Conservation (phyloP, 2,113 vertebrate species). For the Varanus komodoensis region DNA sequence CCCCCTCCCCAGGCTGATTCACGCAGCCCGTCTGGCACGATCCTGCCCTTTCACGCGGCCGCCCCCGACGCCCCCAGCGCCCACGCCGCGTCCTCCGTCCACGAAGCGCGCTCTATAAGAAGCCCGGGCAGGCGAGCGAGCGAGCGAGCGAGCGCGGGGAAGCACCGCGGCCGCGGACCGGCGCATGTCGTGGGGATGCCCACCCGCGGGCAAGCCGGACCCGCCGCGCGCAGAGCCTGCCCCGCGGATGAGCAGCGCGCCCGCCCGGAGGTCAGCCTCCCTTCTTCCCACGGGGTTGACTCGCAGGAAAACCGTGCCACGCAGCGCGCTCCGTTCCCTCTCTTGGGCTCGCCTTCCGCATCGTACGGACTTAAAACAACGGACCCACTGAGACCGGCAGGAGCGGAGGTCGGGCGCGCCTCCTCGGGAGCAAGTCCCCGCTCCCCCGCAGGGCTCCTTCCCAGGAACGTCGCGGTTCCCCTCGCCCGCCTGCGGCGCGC, state of each 20-base stretch:
- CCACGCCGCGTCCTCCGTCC: slow-evolving; percentile 2
- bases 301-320: no score
- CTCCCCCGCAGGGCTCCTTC: not conserved
- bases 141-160: not conserved
- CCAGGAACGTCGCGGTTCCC: not conserved
- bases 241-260: no score
- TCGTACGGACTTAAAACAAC: no score
- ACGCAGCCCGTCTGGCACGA: slow-evolving; percentile 52
- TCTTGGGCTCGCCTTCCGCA: no score
- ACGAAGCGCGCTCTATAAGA: not conserved
- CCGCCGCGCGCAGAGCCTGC: no score
- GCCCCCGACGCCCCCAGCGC: not conserved
- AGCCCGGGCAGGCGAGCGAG: not conserved
- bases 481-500: no score
- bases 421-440: not conserved
- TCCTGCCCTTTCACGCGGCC: slow-evolving; percentile 61
- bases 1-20: slow-evolving; percentile 39
- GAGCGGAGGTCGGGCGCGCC: not conserved
- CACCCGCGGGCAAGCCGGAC: no score
- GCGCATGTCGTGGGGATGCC: not conserved
- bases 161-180: no score
- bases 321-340: no score
- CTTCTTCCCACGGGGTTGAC: no score
- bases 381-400: no score
- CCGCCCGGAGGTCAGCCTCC: no score